Conservation (phyloP, 2,888 invertebrate species). For the Isoperla grammatica region DNA sequence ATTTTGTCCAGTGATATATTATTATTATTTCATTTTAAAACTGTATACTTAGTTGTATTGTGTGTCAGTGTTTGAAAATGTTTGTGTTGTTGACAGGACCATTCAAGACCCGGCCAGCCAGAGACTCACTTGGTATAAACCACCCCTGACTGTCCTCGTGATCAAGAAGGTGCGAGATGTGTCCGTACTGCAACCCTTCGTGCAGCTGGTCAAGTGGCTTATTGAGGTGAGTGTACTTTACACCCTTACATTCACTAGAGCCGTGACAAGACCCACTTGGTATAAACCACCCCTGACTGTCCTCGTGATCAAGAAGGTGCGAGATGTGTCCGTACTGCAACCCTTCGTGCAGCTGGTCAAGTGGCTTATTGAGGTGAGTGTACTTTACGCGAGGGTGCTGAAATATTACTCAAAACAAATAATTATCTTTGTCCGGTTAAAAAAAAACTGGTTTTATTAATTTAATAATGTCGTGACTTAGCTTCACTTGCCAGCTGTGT, state of each 20-base stretch:
- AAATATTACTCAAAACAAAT: no score
- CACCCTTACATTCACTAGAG: no score
- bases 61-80: no score
- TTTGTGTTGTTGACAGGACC: conserved; percentile 61
- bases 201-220: conserved; percentile 89
- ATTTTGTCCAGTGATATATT: no score
- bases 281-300: conserved; percentile 95
- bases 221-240: conserved; percentile 75
- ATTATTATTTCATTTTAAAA: no score
- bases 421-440: no score
- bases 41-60: no score
- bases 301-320: conserved; percentile 92
- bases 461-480: no score
- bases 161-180: conserved; percentile 95
- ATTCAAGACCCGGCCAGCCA: conserved; percentile 97
- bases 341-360: conserved; percentile 90
- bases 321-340: conserved; percentile 80
- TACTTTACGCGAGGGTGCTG: no score
- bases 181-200: conserved; percentile 82
- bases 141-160: conserved; percentile 91
- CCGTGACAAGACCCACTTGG: conserved; percentile 94
- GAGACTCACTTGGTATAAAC: conserved; percentile 94
- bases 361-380: conserved; percentile 83
- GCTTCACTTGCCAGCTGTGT: no score
- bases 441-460: no score